phyloP scores from a whole-genome alignment of 2,888 invertebrate genomes.

The Molorchus minor region DNA sequence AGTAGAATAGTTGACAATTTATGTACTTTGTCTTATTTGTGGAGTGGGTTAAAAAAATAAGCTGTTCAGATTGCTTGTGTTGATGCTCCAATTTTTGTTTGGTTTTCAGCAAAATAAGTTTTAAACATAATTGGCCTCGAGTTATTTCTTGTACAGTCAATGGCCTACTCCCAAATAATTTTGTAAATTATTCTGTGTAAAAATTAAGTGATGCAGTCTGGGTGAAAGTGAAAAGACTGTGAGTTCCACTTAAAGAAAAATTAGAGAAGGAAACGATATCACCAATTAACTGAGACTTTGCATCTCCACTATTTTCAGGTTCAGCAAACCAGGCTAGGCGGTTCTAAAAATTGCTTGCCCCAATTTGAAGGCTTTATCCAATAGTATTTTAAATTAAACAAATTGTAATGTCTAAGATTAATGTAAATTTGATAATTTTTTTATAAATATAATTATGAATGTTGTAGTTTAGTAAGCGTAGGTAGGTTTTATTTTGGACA shows the following conservation, averaged over 20 bases:
- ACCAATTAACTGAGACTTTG: slow-evolving; percentile 35
- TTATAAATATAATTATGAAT: slow-evolving; percentile 16
- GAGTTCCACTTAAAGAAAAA: slow-evolving; percentile 13
- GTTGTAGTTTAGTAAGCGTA: slow-evolving; percentile 20
- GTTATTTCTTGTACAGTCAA: no score
- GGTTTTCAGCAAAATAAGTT: no score
- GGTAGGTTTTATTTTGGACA: slow-evolving; percentile 19
- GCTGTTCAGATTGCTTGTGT: no score
- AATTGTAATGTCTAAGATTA: slow-evolving; percentile 20
- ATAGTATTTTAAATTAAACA: slow-evolving; percentile 32
- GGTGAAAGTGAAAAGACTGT: slow-evolving; percentile 4
- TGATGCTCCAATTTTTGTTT: no score
- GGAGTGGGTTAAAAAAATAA: no score
- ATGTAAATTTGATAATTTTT: slow-evolving; percentile 22
- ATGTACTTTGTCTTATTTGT: no score
- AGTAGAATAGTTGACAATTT: no score
- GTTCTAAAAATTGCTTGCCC: slow-evolving; percentile 45
- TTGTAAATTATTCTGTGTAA: slow-evolving; percentile 5
- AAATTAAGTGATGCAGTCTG: slow-evolving; percentile 18
- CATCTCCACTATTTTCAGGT: slow-evolving; percentile 51
- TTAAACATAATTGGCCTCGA: no score
- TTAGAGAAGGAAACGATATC: slow-evolving; percentile 1
- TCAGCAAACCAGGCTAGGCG: slow-evolving; percentile 52
- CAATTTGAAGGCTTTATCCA: slow-evolving; percentile 28
- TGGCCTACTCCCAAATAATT: no score